Percentiles rank a stretch among this genome's conserved stretches.
Evolutionary conservation across 2,888 invertebrate genomes (phyloP).

Genomic region (Torymus aiolomorphi): DNA sequence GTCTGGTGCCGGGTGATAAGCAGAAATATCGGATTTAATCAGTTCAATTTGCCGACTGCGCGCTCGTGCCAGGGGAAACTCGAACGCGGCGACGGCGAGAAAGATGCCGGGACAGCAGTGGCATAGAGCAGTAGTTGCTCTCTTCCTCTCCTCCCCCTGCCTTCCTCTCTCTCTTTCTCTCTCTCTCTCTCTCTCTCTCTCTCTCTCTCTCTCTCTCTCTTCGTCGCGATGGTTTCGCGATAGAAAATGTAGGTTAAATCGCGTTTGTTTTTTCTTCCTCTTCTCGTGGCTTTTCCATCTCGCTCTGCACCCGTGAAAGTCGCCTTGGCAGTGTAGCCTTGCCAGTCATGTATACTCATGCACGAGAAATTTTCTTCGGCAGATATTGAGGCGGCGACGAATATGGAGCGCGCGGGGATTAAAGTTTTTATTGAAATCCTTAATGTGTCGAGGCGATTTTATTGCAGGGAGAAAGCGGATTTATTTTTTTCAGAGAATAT

Average conservation of each 20-base stretch:
- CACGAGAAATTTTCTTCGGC: background rate
- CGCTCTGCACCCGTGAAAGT: no score
- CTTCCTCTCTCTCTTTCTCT: no score
- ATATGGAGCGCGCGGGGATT: slow-evolving; percentile 1
- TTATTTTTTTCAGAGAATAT: no score
- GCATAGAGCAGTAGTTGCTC: no score
- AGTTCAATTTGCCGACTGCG: slow-evolving; percentile 55
- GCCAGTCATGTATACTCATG: no score
- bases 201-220: no score
- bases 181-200: no score
- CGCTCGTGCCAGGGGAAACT: background rate
- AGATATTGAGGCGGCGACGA: background rate
- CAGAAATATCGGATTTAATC: slow-evolving; percentile 57
- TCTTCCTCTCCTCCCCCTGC: no score
- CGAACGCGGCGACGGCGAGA: background rate
- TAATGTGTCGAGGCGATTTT: slow-evolving; percentile 8
- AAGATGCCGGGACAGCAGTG: background rate
- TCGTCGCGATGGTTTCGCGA: background rate
- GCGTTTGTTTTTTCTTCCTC: slow-evolving; percentile 34
- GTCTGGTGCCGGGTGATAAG: slow-evolving; percentile 55
- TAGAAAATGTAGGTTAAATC: slow-evolving; percentile 42
- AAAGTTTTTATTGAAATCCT: slow-evolving; percentile 27
- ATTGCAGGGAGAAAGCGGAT: no score
- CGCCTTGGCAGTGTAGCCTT: no score
- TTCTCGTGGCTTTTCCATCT: background rate